Base-by-base conservation (phyloP, 2,888 invertebrate genomes). In the Limnephilus lunatus region DNA sequence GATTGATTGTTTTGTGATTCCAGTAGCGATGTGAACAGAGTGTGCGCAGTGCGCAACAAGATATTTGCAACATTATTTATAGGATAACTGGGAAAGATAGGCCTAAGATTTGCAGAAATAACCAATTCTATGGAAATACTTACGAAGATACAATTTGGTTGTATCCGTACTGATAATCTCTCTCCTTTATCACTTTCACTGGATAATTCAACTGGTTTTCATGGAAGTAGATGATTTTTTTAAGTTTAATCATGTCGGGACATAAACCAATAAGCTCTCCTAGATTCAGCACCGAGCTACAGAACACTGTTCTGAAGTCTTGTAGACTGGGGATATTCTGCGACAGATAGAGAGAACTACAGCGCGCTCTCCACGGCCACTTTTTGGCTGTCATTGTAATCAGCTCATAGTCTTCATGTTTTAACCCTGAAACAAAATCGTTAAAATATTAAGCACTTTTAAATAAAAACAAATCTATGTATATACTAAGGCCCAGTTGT, bases 141-240 rank as follows among this genome's bases (percentile, higher is more conserved):
- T 95, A 97, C 97, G 97, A 97, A 25, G 97, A 97, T 81, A 97
- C 95, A 88, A 98, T 97, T 95, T 98, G 97, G 95, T 98, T 98
- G 93, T 97, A 97, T 2, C 97, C 97, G 95, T 97, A 98, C 94
- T 98, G 98, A 94, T 97, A 97, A 94, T 98, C 98, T 93, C 98
- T 95, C 85, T 97, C 96, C 94, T 97, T 97, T 1, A 96, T 96
- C 92, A 97, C 96, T 89, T 96, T 95, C 25, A 97, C 96, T 0
- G 98, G 98, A 95, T 98, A 98, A 0, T 97, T 96, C 48, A 98
- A 95, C 94, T 98, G 98, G 94, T 98, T 98, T 95, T 98, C 98
- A 94, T 98, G 98, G 94, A 98, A 98, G 94, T 98, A 98, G 0
- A 98, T 95, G 35, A 98, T 96, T 95, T 98, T 98, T 81, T 96